Base-by-base conservation (phyloP, 2,113 vertebrate species). In the Arenaria interpres region DNA sequence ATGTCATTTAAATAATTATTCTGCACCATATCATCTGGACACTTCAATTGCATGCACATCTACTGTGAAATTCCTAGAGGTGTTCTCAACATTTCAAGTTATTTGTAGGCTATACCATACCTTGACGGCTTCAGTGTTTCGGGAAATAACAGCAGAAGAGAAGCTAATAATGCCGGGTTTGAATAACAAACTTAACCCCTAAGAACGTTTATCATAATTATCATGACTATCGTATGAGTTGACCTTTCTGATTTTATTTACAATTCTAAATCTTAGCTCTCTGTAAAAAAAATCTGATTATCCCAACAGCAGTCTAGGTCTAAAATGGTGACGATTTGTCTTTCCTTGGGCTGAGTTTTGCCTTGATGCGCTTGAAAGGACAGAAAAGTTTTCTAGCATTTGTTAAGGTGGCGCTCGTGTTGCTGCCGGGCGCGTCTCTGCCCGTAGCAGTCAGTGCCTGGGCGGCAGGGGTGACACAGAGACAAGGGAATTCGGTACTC, bases 1-100 rank as follows among this genome's bases (percentile, higher is more conserved):
- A 88, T 85, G 88, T 77, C 62, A 91, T 95, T 97, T 96, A 83
- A 97, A 96, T 96, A 97, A 97, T 95, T 93, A 95, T 50, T 91
- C 43, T 88, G 69, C 82, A 91, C 89, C 68, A 15, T 93, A 96
- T 95, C 80, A 78, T 85, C 92, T 57, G 74, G 90, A 80, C 74
- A 83, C 73, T 91, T 95, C 64, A 88, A 93, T 91, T 94, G 91
- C 85, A 92, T 0, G 7, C 46, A 32, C 51, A 92, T 97, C 67
- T 73, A 88, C 94, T 94, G 91, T 77, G 93, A 96, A 94, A 96
- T 94, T 85, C 85, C 66, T 85, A 56, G 83, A 84, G 64, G 51
- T 93, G 43, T 85, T 83, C 95, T 72, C 83, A 90, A n/a, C 20
- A 10, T 57, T 63, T 57, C 39, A 17, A 69, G 56, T 59, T 86